A percentile compares a stretch with the other conserved stretches of the same genome.
These are phyloP conservation scores for Balaeniceps rex DNA, from an alignment of 2,113 vertebrate genomes.

Conservation along the genomic window DNA sequence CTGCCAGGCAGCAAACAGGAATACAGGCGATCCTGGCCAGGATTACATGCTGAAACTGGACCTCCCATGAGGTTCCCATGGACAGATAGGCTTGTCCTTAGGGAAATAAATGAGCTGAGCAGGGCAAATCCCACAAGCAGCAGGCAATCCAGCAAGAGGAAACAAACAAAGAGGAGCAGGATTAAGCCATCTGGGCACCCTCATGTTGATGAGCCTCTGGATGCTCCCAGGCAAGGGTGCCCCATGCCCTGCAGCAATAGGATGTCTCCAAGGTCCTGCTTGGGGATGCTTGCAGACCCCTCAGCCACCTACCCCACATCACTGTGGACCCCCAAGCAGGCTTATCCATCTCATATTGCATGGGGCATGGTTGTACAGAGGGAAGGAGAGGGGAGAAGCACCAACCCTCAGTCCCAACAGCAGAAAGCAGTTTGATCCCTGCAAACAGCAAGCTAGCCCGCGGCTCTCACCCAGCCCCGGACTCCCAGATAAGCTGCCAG, in stretches of 20 bases:
- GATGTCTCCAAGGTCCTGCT: neutral
- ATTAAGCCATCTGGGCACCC: neutral
- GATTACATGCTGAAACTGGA: neutral
- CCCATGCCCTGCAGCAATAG: neutral
- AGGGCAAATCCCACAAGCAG: neutral
- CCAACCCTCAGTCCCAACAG: neutral
- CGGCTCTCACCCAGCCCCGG: neutral
- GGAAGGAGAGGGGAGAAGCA: neutral
- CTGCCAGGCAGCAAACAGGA: neutral
- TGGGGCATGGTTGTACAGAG: neutral
- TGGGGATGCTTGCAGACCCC: neutral
- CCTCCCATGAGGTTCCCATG: neutral
- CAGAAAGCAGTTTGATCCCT: neutral
- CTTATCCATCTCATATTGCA: neutral
- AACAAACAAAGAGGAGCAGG: neutral
- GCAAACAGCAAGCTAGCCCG: fast-evolving
- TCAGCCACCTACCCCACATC: neutral
- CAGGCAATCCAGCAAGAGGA: neutral
- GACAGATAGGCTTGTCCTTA: neutral
- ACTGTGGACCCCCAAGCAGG: neutral
- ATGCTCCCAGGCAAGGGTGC: neutral
- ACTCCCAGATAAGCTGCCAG: neutral
- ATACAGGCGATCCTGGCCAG: no score
- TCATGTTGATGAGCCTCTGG: neutral
- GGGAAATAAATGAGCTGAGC: neutral